A percentile compares a stretch with the other conserved stretches of the same genome.
Evolutionary conservation across 2,888 invertebrate species (phyloP).

Genomic region (Trypoxylon attenuatum): DNA sequence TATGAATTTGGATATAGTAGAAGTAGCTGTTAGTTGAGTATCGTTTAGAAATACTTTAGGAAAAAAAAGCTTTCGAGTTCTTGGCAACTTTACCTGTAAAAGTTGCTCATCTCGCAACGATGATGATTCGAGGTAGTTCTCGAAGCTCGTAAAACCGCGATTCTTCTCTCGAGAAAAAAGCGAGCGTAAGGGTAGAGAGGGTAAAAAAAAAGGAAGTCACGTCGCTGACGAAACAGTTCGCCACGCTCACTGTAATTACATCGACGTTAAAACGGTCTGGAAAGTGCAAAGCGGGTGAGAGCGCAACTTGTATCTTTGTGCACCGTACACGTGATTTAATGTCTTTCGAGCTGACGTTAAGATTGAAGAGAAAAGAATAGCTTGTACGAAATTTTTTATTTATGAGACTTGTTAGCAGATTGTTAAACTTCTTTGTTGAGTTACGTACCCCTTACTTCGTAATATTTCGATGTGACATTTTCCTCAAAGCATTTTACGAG

Average conservation of each 20-base stretch:
- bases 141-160: too few species aligned
- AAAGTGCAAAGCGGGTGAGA: slow-evolving; percentile 17
- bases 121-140: not conserved
- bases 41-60: not conserved
- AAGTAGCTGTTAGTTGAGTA: too few species aligned
- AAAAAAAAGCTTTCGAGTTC: not conserved
- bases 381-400: too few species aligned
- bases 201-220: slow-evolving; percentile 13
- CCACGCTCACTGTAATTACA: slow-evolving; percentile 66
- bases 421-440: too few species aligned
- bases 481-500: too few species aligned
- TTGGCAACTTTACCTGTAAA: not conserved
- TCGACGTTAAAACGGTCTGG: slow-evolving; percentile 53
- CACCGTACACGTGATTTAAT: slow-evolving; percentile 25
- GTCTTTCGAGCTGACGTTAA: too few species aligned
- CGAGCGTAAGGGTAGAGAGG: not conserved
- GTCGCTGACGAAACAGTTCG: slow-evolving; percentile 47
- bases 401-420: too few species aligned
- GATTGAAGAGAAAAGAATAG: too few species aligned
- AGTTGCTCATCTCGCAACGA: not conserved
- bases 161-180: too few species aligned
- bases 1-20: too few species aligned
- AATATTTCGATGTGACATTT: too few species aligned
- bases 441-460: too few species aligned
- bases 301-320: not conserved